Evolutionary conservation across 1,140 invertebrate genomes (phyloP).

Genomic region (Macrostomum lignano): DNA sequence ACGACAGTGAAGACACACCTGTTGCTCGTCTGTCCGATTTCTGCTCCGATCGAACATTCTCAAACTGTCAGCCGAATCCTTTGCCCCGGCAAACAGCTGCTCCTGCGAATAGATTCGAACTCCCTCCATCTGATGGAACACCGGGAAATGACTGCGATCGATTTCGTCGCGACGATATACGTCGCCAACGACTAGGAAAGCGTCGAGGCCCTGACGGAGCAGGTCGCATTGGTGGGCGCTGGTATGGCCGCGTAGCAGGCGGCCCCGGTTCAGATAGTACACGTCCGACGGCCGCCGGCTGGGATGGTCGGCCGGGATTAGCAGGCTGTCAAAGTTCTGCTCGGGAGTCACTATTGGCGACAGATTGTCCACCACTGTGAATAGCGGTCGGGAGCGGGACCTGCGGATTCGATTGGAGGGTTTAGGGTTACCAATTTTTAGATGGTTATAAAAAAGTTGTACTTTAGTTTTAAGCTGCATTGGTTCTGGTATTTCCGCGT

Average conservation of each 20-base stretch:
- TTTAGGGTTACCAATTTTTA: too few relatives aligned
- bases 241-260: conserved; percentile 59
- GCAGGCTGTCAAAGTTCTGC: conserved; percentile 53
- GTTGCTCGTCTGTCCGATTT: background rate
- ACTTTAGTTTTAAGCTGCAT: too few relatives aligned
- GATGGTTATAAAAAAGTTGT: too few relatives aligned
- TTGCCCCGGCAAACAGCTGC: conserved; percentile 20
- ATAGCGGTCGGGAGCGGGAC: conserved; percentile 38
- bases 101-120: conserved; percentile 46
- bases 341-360: conserved; percentile 47
- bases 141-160: conserved; percentile 70
- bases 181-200: conserved; percentile 74
- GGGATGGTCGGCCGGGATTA: conserved; percentile 50
- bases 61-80: background rate
- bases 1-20: background rate
- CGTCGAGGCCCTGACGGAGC: conserved; percentile 46
- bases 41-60: background rate
- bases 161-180: conserved; percentile 85
- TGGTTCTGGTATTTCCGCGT: too few relatives aligned
- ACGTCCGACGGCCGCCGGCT: conserved; percentile 49
- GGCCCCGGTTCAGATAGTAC: conserved; percentile 57
- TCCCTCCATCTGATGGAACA: conserved; percentile 73
- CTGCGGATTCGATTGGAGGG: background rate
- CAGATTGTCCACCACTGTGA: conserved; percentile 55
- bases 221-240: conserved; percentile 72